Percentiles rank a stretch among this genome's conserved stretches.
Conservation (phyloP, 2,113 vertebrate species). For the Caloenas nicobarica region DNA sequence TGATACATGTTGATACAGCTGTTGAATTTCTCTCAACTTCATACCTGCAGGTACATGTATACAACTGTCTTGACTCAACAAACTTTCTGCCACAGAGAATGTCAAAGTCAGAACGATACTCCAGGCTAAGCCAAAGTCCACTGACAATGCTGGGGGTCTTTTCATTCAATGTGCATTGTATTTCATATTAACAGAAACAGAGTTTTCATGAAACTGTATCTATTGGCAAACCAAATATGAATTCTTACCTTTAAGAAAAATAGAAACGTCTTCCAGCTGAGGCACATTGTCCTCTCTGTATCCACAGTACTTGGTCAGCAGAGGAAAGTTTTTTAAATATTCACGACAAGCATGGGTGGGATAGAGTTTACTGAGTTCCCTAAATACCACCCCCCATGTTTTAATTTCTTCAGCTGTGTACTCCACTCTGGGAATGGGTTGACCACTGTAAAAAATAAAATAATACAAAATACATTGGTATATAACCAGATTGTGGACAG, state of each 20-base stretch:
- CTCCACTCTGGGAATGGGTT: slow-evolving; percentile 91
- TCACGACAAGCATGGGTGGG: slow-evolving; percentile 95
- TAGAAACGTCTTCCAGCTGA: slow-evolving; percentile 92
- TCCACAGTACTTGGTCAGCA: slow-evolving; percentile 91
- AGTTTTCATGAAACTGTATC: neutral
- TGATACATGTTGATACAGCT: neutral
- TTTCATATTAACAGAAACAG: neutral
- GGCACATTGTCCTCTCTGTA: slow-evolving; percentile 96
- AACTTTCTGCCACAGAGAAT: neutral
- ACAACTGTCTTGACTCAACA: neutral
- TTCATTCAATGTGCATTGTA: neutral
- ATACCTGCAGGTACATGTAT: neutral
- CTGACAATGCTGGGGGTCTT: neutral
- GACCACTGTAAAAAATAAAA: slow-evolving; percentile 78
- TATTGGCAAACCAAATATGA: neutral
- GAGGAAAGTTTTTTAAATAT: slow-evolving; percentile 93
- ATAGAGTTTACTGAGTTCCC: slow-evolving; percentile 93
- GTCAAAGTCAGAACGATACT: neutral
- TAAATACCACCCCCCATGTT: slow-evolving; percentile 94
- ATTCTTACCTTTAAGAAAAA: slow-evolving; percentile 89
- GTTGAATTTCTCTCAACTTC: neutral
- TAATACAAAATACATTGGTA: neutral
- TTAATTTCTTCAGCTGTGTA: slow-evolving; percentile 91
- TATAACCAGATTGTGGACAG: neutral
- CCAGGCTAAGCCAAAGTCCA: neutral